These are phyloP conservation scores for Sinosuthora webbiana DNA, from an alignment of 2,113 vertebrate genomes.

Conservation along the genomic window DNA sequence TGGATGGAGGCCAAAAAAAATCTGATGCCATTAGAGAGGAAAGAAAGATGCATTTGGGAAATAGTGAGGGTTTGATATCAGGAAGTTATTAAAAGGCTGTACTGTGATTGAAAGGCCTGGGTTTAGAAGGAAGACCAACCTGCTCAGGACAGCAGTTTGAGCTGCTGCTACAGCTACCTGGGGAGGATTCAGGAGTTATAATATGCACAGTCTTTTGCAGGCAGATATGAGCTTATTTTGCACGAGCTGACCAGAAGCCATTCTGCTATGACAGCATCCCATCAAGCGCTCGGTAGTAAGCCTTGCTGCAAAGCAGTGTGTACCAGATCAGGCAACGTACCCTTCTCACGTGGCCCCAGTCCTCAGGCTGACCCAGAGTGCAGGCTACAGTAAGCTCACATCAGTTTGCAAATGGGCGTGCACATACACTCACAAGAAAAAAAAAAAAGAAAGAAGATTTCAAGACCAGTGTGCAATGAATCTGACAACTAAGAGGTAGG, in stretches of 20 bases:
- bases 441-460: background rate
- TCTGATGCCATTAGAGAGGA: background rate
- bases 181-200: background rate
- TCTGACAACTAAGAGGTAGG: background rate
- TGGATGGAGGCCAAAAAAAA: slow-evolving; percentile 10
- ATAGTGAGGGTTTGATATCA: background rate
- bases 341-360: slow-evolving; percentile 18
- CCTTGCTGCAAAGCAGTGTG: slow-evolving; percentile 32
- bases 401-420: slow-evolving; percentile 38
- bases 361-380: slow-evolving; percentile 32
- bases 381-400: slow-evolving; percentile 50
- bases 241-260: slow-evolving; percentile 33
- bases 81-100: background rate
- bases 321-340: background rate
- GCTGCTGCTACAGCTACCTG: background rate
- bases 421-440: background rate
- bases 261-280: background rate
- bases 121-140: background rate
- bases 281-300: background rate
- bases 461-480: slow-evolving; percentile 14
- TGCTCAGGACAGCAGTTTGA: background rate
- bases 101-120: background rate
- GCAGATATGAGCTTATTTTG: slow-evolving; percentile 53
- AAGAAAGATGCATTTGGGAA: background rate
- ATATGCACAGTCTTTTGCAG: slow-evolving; percentile 40